These are phyloP conservation scores for Coelinius sp. DNA, from an alignment of 2,888 invertebrate genomes.

Conservation along the genomic window DNA sequence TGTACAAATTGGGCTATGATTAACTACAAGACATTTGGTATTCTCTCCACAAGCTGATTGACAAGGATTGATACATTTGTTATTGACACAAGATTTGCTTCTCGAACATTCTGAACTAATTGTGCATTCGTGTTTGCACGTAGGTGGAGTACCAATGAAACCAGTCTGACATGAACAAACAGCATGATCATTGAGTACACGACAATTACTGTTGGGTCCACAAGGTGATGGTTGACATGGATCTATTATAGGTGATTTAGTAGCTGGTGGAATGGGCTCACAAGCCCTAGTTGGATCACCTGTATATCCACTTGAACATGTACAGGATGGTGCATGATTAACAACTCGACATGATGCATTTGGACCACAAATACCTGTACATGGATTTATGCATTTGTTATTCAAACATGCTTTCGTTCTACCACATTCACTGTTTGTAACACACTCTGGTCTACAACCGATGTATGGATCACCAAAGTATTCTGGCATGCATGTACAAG, in stretches of 20 bases:
- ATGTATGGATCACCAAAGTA: conserved; percentile 91
- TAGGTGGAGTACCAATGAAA: conserved; percentile 84
- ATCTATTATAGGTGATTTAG: conserved; percentile 66
- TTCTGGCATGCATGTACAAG: conserved; percentile 85
- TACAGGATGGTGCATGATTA: conserved; percentile 87
- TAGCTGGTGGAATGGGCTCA: conserved; percentile 47
- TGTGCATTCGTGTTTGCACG: conserved; percentile 87
- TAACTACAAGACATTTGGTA: conserved; percentile 86
- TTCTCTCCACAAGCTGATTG: conserved; percentile 86
- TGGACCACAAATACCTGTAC: conserved; percentile 85
- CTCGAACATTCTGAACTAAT: conserved; percentile 88
- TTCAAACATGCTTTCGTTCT: conserved; percentile 84
- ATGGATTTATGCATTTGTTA: conserved; percentile 89
- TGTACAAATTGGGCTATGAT: conserved; percentile 90
- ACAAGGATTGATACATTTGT: conserved; percentile 87
- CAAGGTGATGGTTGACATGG: conserved; percentile 89
- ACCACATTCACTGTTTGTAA: conserved; percentile 86
- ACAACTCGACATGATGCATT: conserved; percentile 85
- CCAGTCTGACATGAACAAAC: conserved; percentile 84
- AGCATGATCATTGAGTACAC: conserved; percentile 82
- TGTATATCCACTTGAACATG: conserved; percentile 83
- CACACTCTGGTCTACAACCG: conserved; percentile 89
- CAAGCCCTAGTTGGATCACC: conserved; percentile 82
- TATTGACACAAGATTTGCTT: conserved; percentile 84
- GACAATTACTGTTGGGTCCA: conserved; percentile 86